phyloP scores from a whole-genome alignment of 2,113 vertebrate genomes.

The human region DNA sequence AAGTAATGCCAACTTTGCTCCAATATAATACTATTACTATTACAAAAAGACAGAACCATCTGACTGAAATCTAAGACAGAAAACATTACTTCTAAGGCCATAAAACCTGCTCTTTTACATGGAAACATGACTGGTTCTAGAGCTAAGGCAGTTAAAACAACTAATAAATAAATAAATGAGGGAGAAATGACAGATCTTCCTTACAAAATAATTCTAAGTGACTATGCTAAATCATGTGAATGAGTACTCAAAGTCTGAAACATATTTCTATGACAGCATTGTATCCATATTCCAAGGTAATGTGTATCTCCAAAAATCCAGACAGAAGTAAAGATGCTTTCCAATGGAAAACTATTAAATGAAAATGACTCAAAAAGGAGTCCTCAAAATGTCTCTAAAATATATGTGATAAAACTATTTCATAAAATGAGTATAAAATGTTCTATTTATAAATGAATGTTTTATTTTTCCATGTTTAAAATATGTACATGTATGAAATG shows the following conservation, averaged over 20 bases:
- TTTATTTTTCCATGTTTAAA: background rate
- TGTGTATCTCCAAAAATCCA: background rate
- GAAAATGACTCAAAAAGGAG: background rate
- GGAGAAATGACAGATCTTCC: background rate
- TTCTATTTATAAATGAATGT: background rate
- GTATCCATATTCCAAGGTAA: background rate
- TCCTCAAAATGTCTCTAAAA: background rate
- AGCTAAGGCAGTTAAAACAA: background rate
- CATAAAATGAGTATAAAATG: background rate
- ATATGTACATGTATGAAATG: background rate
- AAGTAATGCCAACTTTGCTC: background rate
- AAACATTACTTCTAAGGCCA: background rate
- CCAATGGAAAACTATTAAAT: background rate
- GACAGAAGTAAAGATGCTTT: background rate
- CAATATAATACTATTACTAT: background rate
- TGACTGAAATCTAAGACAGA: background rate
- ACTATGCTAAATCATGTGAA: background rate
- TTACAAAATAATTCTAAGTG: background rate
- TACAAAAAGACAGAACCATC: background rate
- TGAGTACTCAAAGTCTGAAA: background rate
- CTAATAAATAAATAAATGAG: background rate
- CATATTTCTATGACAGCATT: background rate
- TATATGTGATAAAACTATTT: background rate
- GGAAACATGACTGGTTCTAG: background rate
- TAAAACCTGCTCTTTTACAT: background rate